Evolutionary conservation across 2,888 invertebrate species (phyloP).

Genomic region (Gymnoscelis rufifasciata): DNA sequence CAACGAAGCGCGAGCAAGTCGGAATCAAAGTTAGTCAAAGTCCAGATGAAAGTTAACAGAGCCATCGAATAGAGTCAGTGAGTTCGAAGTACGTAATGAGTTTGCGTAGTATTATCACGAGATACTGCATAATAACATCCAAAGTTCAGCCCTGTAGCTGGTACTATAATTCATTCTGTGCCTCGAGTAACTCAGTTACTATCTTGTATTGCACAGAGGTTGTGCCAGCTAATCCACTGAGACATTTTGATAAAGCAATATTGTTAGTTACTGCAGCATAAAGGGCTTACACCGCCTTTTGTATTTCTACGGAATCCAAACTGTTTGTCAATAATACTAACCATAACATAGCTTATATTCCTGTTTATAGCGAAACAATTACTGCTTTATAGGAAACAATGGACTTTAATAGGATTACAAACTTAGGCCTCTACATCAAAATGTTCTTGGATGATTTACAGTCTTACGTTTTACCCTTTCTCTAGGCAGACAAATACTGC

Average conservation of each 20-base stretch:
- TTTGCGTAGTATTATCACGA: constrained; percentile 4
- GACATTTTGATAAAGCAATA: constrained; percentile 16
- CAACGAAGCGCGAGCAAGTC: constrained; percentile 7
- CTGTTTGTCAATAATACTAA: background rate
- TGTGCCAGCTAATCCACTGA: constrained; percentile 14
- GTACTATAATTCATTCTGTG: background rate
- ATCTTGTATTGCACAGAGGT: constrained; percentile 19
- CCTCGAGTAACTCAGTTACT: constrained; percentile 14
- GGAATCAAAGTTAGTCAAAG: constrained; percentile 4
- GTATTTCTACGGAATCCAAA: constrained; percentile 1
- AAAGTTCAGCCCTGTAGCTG: constrained; percentile 7
- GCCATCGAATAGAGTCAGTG: constrained; percentile 13
- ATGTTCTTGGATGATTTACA: background rate
- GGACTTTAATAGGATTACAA: background rate
- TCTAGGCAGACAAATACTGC: background rate
- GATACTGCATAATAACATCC: constrained; percentile 8
- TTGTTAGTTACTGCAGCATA: constrained; percentile 2
- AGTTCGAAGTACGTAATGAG: constrained; percentile 10
- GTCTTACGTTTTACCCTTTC: background rate
- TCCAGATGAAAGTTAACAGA: constrained; percentile 11
- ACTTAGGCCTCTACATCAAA: background rate
- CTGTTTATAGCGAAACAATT: background rate
- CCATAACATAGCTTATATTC: constrained; percentile 1
- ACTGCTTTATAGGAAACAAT: constrained; percentile 1
- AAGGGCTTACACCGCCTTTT: background rate